Percentiles rank a stretch among this genome's conserved stretches.
These are phyloP conservation scores for Callopanchax toddi DNA, from an alignment of 2,113 vertebrate genomes.

Conservation along the genomic window DNA sequence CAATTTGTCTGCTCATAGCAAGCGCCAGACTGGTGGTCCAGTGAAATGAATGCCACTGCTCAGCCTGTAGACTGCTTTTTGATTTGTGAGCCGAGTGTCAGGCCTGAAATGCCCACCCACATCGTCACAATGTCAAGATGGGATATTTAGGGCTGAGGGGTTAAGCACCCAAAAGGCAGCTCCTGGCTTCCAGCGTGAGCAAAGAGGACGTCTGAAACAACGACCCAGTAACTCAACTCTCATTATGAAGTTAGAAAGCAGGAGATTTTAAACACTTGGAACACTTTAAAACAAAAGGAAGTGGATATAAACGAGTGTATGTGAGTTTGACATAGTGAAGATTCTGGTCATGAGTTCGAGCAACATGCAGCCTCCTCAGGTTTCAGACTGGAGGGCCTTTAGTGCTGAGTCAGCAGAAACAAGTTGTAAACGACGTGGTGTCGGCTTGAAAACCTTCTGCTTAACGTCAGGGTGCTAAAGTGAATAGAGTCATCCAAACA, in stretches of 20 bases:
- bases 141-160: slow-evolving; percentile 62
- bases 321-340: slow-evolving; percentile 47
- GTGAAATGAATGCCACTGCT: slow-evolving; percentile 34
- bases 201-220: neutral
- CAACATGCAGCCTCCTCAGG: slow-evolving; percentile 57
- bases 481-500: neutral
- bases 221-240: neutral
- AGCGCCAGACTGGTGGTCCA: slow-evolving; percentile 17
- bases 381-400: slow-evolving; percentile 57
- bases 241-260: neutral
- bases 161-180: slow-evolving; percentile 36
- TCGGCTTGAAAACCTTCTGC: slow-evolving; percentile 33
- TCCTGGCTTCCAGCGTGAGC: slow-evolving; percentile 38
- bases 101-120: slow-evolving; percentile 67
- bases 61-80: slow-evolving; percentile 36
- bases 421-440: slow-evolving; percentile 45
- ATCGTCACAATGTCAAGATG: slow-evolving; percentile 54
- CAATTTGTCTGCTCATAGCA: slow-evolving; percentile 11
- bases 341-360: slow-evolving; percentile 52
- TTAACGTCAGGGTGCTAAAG: neutral
- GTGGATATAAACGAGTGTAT: slow-evolving; percentile 21
- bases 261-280: neutral
- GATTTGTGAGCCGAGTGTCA: slow-evolving; percentile 65
- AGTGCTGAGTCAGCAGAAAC: slow-evolving; percentile 50
- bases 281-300: slow-evolving; percentile 17